A percentile compares a stretch with the other conserved stretches of the same genome.
Conservation (phyloP, 2,113 vertebrate species). For the Cyprinodon variegatus region DNA sequence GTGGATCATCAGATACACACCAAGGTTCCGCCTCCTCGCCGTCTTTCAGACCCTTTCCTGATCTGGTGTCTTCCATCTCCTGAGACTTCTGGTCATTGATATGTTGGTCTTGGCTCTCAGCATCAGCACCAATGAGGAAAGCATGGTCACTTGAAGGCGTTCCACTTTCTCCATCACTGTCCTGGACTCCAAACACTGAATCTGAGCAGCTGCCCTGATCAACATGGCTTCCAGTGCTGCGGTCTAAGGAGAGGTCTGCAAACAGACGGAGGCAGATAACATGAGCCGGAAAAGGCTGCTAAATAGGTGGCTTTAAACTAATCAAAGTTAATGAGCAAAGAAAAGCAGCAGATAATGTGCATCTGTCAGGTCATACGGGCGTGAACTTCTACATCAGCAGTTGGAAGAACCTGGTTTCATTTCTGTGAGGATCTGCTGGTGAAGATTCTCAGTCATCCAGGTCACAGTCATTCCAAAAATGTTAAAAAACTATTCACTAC, state of each 20-base stretch:
- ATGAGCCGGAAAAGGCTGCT: background rate
- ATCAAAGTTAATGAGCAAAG: background rate
- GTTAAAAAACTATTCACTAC: no score
- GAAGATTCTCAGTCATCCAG: no score
- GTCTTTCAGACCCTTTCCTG: background rate
- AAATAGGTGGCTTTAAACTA: background rate
- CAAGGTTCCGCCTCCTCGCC: slow-evolving; percentile 4
- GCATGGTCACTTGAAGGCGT: slow-evolving; percentile 79
- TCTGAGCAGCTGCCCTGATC: slow-evolving; percentile 81
- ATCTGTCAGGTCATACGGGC: no score
- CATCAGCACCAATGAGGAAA: slow-evolving; percentile 80
- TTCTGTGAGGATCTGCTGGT: no score
- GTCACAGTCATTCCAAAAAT: no score
- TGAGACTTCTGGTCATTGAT: slow-evolving; percentile 3
- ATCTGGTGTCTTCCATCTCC: background rate
- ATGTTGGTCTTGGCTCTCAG: slow-evolving; percentile 76
- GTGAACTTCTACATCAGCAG: background rate
- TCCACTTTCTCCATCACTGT: slow-evolving; percentile 77
- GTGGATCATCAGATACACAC: slow-evolving; percentile 22
- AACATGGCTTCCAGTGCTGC: slow-evolving; percentile 60
- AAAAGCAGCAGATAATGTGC: background rate
- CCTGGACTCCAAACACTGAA: slow-evolving; percentile 67
- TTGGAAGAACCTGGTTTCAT: background rate
- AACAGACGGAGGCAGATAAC: background rate
- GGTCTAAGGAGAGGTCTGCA: slow-evolving; percentile 53